Conservation (phyloP, 2,113 vertebrate species). For the Neogobius melanostomus region DNA sequence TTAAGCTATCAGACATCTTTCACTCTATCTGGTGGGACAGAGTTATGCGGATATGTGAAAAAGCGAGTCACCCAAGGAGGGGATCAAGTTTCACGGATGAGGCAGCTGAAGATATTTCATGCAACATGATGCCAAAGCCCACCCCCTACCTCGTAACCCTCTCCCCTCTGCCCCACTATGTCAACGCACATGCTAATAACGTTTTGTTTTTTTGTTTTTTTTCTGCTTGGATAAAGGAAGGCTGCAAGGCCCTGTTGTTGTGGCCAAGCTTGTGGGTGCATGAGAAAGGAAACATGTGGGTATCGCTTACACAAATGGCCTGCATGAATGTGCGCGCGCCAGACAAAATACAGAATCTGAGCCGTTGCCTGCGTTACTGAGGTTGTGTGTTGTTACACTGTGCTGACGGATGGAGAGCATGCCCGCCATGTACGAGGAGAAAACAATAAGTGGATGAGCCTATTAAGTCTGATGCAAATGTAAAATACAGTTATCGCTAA, state of each 20-base stretch:
- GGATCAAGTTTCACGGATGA: slow-evolving; percentile 83
- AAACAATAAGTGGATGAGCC: not conserved
- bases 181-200: too few relatives aligned
- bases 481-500: too few relatives aligned
- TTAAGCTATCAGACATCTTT: slow-evolving; percentile 61
- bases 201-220: slow-evolving; percentile 38
- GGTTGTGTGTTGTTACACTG: slow-evolving; percentile 47
- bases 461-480: not conserved
- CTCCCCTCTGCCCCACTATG: slow-evolving; percentile 39
- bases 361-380: slow-evolving; percentile 58
- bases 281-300: slow-evolving; percentile 77
- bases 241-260: slow-evolving; percentile 76
- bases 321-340: slow-evolving; percentile 53
- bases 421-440: slow-evolving; percentile 12
- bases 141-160: slow-evolving; percentile 63
- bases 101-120: slow-evolving; percentile 88
- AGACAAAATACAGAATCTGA: slow-evolving; percentile 68
- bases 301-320: slow-evolving; percentile 69
- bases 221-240: slow-evolving; percentile 60
- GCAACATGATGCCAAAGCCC: slow-evolving; percentile 83
- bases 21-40: slow-evolving; percentile 36
- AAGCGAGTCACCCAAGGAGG: slow-evolving; percentile 83
- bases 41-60: slow-evolving; percentile 80
- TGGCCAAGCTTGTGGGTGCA: slow-evolving; percentile 78
- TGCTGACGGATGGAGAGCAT: slow-evolving; percentile 31